Evolutionary conservation across 2,888 invertebrate genomes (phyloP), one percentile per base, ranked within the genome.

Genomic region (Hybos culiciformis): DNA sequence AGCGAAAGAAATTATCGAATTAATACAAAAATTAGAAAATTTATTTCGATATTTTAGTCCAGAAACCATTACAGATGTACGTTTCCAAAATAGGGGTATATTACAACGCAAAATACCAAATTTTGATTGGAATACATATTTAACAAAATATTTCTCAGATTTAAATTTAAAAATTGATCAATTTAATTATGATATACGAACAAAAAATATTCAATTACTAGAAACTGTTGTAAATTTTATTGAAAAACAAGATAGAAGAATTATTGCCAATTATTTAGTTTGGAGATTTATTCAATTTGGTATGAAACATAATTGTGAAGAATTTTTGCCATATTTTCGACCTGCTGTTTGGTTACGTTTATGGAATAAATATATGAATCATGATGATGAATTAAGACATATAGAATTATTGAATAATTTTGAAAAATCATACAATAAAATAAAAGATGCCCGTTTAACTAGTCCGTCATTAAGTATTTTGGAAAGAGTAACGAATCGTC

Each of bases 221-320:
- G 29, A 36, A 36, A 36, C 19, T 20, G n/a, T 36, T 12, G 14
- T 19, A 6, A 14, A 14, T n/a, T 36, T 36, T 20, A 36, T 36
- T 20, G n/a, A 36, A 21, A 11, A 36, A 36, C 19, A 19, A 8
- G 36, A 36, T 20, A 14, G 20, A 21, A 19, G 19, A 20, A 21
- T n/a, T 7, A 8, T 36, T 8, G 12, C 21, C n/a, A 36, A 36
- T 36, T 36, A 36, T 36, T 21, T 36, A 36, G 21, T 36, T n/a
- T 36, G 19, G 19, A 36, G 21, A 36, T 36, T 20, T 36, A 36
- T 36, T n/a, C 19, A 36, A 36, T 36, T 36, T 36, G 36, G 20
- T 21, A 36, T n/a, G n/a, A 36, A 36, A 20, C 19, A 20, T 19
- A 36, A 36, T 20, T 36, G 36, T 36, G 36, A 36, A 36, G 36